phyloP scores from a whole-genome alignment of 2,113 vertebrate genomes.

The Pholis gunnellus region DNA sequence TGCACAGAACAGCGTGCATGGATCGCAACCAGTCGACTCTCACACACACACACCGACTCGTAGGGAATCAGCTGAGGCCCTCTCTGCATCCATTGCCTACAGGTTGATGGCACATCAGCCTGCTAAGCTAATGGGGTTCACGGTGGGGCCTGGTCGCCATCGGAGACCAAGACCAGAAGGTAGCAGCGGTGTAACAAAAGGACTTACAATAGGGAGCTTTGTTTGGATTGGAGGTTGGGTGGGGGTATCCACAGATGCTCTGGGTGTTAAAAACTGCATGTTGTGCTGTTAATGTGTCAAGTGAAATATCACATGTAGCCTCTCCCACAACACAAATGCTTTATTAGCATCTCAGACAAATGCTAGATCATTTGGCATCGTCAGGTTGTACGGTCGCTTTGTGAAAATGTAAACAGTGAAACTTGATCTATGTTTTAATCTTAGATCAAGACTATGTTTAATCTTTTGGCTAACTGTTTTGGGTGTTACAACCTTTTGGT shows the following conservation, averaged over 20 bases:
- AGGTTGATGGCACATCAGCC: neutral
- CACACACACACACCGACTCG: neutral
- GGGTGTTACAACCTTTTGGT: neutral
- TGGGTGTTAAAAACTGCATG: neutral
- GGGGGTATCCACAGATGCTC: neutral
- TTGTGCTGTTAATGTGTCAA: conserved; percentile 5
- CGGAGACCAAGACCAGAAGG: conserved; percentile 8
- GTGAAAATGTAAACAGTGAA: neutral
- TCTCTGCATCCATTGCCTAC: neutral
- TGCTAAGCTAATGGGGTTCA: neutral
- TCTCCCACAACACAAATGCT: neutral
- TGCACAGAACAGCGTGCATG: neutral
- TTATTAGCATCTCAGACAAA: neutral
- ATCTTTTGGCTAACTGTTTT: neutral
- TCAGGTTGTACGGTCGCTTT: neutral
- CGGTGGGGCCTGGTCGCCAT: neutral
- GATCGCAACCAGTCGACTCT: neutral
- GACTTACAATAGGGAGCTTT: neutral
- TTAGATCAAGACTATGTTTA: no score
- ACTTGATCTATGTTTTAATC: neutral
- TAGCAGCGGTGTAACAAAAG: neutral
- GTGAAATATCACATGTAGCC: neutral
- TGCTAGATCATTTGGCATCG: neutral
- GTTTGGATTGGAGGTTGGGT: neutral
- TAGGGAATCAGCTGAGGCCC: neutral